These are phyloP conservation scores for Ataeniobius toweri DNA, from an alignment of 2,797 vertebrate species.

Conservation along the genomic window DNA sequence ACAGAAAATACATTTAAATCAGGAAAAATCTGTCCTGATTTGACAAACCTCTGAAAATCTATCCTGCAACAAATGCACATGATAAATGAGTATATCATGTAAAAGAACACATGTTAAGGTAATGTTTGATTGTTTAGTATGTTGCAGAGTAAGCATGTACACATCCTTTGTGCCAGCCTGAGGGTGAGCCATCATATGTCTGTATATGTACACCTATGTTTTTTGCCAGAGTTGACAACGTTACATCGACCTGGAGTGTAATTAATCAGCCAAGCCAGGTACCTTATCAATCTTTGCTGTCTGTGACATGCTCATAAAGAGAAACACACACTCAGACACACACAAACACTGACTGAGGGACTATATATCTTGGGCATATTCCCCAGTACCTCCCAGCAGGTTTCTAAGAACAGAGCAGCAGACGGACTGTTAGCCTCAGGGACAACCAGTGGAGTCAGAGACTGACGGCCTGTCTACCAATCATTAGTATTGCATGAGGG, in stretches of 20 bases:
- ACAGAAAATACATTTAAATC: neutral
- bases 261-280: slow-evolving; percentile 68
- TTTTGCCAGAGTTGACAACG: slow-evolving; percentile 41
- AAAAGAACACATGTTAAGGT: neutral
- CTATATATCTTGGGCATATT: slow-evolving; percentile 31
- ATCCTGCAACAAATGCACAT: neutral
- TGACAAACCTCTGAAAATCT: neutral
- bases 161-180: slow-evolving; percentile 6
- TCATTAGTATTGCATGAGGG: slow-evolving; percentile 22
- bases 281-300: slow-evolving; percentile 69
- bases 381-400: slow-evolving; percentile 42
- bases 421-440: slow-evolving; percentile 32
- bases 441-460: slow-evolving; percentile 23
- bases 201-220: slow-evolving; percentile 34
- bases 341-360: slow-evolving; percentile 5
- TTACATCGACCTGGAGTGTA: slow-evolving; percentile 58
- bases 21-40: neutral
- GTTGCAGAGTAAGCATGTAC: slow-evolving; percentile 10
- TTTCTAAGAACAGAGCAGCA: slow-evolving; percentile 45
- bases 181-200: slow-evolving; percentile 23
- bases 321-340: slow-evolving; percentile 22
- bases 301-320: slow-evolving; percentile 44
- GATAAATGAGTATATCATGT: neutral
- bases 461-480: slow-evolving; percentile 43
- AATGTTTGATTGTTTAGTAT: slow-evolving; percentile 10